Base-by-base conservation (phyloP, 2,888 invertebrate genomes). In the Cheilosia vernalis region DNA sequence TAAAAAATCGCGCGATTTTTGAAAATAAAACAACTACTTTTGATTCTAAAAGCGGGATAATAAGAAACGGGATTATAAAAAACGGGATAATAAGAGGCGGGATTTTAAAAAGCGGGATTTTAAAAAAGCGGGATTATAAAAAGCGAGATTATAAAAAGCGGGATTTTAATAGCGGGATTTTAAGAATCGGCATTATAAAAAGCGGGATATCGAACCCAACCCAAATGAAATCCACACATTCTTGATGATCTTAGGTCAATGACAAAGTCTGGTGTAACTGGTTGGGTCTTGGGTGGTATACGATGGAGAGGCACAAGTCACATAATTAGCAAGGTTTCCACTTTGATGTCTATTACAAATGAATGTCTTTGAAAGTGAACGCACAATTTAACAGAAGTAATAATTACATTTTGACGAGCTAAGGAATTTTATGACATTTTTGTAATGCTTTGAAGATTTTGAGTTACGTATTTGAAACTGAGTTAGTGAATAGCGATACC, bases 241-340 rank as follows among this genome's bases (percentile, higher is more conserved):
- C 30, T 80, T 24, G 6, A 47, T n/a, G 61, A 47, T 67, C 74
- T 27, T 58, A 49, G 80, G 80, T 80, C 80, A 80, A 74, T 74
- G 74, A 30, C 74, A 80, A 74, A 33, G 56, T 49, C 61, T 67
- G 24, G 74, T 74, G 30, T 63, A 49, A 76, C 81, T 56, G 44
- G 74, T 81, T 74, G 69, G 49, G 67, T 80, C 67, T 81, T 74
- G 69, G 49, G 67, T 80, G 60, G 47, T 49, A 30, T 49, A 30
- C 63, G 53, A 63, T 56, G n/a, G 4, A 10, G 51, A 51, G 33
- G 47, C 15, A 37, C 37, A 49, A 21, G 24, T 15, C 58, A 53
- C 53, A 67, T 77, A 42, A 56, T 63, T 51, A 53, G 44, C 74
- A 74, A 74, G 73, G 77, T 77, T 69, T 67, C 61, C 77, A 61